A percentile compares a stretch with the other conserved stretches of the same genome.
phyloP scores from a whole-genome alignment of 2,888 invertebrate genomes.

The Polietes domitor region DNA sequence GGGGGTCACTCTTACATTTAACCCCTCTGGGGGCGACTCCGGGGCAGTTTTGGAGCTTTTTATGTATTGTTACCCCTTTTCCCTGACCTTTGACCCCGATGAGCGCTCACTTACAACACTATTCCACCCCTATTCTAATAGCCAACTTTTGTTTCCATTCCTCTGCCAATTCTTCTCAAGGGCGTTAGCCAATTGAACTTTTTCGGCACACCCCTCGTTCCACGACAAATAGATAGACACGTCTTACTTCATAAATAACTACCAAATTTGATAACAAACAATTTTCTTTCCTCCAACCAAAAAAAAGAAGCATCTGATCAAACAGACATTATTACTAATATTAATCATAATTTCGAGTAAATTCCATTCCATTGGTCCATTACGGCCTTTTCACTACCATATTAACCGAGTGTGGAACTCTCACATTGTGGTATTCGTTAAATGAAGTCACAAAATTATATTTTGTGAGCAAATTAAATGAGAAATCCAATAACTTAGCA shows the following conservation, averaged over 20 bases:
- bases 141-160: no score
- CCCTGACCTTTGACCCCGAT: no score
- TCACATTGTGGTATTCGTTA: neutral
- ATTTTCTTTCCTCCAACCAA: neutral
- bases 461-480: conserved; percentile 7
- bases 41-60: no score
- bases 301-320: neutral
- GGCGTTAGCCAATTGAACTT: no score
- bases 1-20: no score
- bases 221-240: neutral
- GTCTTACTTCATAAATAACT: conserved; percentile 8
- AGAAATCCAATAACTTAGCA: neutral
- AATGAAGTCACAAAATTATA: conserved; percentile 43
- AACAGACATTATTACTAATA: neutral
- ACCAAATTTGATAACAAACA: conserved; percentile 23
- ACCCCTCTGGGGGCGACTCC: no score
- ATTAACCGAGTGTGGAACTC: neutral
- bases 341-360: neutral
- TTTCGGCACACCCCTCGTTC: neutral
- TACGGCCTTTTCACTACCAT: neutral
- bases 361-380: neutral
- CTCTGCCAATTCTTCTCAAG: no score
- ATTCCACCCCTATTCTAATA: no score
- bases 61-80: no score
- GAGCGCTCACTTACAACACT: no score